Evolutionary conservation across 2,888 invertebrate genomes (phyloP).

Genomic region (Melipona bicolor): DNA sequence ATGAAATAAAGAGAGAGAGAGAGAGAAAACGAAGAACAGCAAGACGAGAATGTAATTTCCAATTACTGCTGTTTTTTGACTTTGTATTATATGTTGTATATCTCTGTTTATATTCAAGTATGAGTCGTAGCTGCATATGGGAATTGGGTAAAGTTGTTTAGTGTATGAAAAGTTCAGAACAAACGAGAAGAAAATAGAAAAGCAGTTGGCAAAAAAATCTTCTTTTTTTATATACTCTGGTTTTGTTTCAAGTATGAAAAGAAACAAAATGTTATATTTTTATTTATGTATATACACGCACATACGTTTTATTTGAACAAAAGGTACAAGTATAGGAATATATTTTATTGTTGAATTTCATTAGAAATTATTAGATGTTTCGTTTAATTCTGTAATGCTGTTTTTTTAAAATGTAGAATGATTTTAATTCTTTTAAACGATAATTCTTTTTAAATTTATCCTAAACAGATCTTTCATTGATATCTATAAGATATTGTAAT

Average conservation of each 20-base stretch:
- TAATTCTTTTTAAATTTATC: slow-evolving; percentile 3
- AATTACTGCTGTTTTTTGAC: slow-evolving; percentile 41
- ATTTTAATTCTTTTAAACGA: neutral
- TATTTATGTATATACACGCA: neutral
- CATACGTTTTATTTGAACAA: neutral
- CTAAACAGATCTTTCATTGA: neutral
- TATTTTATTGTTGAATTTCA: slow-evolving; percentile 17
- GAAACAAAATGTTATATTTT: neutral
- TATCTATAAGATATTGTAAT: neutral
- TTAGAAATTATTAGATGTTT: slow-evolving; percentile 4
- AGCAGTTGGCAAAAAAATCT: neutral
- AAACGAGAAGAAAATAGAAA: neutral
- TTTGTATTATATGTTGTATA: slow-evolving; percentile 71
- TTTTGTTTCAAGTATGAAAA: neutral
- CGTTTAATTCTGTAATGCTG: neutral
- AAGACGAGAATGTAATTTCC: neutral
- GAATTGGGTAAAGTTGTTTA: slow-evolving; percentile 11
- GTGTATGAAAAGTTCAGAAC: neutral
- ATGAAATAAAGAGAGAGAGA: neutral
- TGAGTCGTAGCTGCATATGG: neutral
- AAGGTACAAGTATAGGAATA: slow-evolving; percentile 15
- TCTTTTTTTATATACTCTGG: neutral
- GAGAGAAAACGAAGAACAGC: neutral
- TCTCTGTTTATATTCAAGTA: slow-evolving; percentile 65
- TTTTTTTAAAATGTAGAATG: neutral